Base-by-base conservation (phyloP, 2,797 vertebrate species). In the Xenentodon cancila region DNA sequence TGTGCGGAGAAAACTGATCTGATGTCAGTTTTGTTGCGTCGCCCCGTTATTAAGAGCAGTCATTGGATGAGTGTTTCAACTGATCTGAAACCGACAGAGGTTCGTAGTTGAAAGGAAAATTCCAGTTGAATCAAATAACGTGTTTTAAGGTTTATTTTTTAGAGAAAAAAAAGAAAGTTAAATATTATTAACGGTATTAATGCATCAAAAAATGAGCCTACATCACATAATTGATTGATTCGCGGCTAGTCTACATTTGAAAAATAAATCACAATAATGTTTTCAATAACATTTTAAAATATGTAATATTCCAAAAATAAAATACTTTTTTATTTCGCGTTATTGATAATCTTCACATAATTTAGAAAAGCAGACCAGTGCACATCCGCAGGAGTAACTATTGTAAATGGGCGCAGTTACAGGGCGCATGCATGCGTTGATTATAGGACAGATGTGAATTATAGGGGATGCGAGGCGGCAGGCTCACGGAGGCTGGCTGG, bases 381-480 rank as follows among this genome's bases (percentile, higher is more conserved):
- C 9, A 7, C 25, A 19, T 4, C 8, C 20, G 46, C 15, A 20
- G 32, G 9, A 40, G 21, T 32, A 42, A 8, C 65, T 46, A 19
- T n/a, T 7, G 21, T 15, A 30, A 13, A 42, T 4, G 32, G 48
- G n/a, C 9, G 18, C 16, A 47, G 59, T 74, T 67, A 79, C n/a
- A 77, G 75, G 73, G 73, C 27, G 70, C 30, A 71, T 15, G 64
- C 42, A 48, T 13, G 58, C 5, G 55, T 53, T 75, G 78, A 90
- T 89, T 87, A 87, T 59, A 90, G 85, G 85, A 64, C 64, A 17
- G 68, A 4, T 61, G 19, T 43, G 59, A 64, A 87, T 85, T 75
- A 84, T 57, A 84, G 79, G 66, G 67, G 75, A 56, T 74, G 79
- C 22, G 42, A n/a, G 50, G 59, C 65, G 22, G 62, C 52, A 71